Evolutionary conservation across 2,888 invertebrate genomes (phyloP).

Genomic region (Lymantria monacha): DNA sequence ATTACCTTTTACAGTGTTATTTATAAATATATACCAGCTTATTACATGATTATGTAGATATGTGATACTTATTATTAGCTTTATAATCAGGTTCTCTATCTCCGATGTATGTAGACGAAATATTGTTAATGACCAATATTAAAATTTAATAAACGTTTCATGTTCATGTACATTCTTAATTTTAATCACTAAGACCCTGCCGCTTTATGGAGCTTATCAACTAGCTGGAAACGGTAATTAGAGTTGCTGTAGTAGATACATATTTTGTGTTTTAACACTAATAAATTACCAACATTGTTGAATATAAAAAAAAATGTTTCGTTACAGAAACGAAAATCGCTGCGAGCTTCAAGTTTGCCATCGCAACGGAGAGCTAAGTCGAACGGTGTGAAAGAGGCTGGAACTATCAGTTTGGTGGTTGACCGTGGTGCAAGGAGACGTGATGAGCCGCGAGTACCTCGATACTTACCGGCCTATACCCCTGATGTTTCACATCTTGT

Average conservation of each 20-base stretch:
- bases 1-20: background rate
- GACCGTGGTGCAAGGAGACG: constrained; percentile 86
- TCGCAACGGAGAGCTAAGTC: constrained; percentile 90
- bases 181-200: constrained; percentile 56
- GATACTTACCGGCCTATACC: constrained; percentile 89
- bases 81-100: constrained; percentile 41
- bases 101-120: constrained; percentile 47
- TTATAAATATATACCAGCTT: constrained; percentile 2
- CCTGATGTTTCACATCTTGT: constrained; percentile 91
- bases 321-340: constrained; percentile 93
- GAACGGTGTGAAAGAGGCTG: constrained; percentile 90
- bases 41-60: no score
- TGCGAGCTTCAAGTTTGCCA: constrained; percentile 90
- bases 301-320: constrained; percentile 8
- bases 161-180: constrained; percentile 63
- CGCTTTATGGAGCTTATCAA: constrained; percentile 51
- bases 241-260: constrained; percentile 54
- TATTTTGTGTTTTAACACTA: constrained; percentile 17
- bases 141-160: constrained; percentile 64
- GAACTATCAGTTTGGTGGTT: constrained; percentile 90
- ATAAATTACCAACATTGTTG: background rate
- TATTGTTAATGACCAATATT: constrained; percentile 67
- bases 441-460: constrained; percentile 85
- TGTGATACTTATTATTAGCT: background rate
- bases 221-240: constrained; percentile 49